A percentile compares a stretch with the other conserved stretches of the same genome.
These are phyloP conservation scores for Dinomys branickii DNA, from an alignment of 2,113 vertebrate species.

Conservation along the genomic window DNA sequence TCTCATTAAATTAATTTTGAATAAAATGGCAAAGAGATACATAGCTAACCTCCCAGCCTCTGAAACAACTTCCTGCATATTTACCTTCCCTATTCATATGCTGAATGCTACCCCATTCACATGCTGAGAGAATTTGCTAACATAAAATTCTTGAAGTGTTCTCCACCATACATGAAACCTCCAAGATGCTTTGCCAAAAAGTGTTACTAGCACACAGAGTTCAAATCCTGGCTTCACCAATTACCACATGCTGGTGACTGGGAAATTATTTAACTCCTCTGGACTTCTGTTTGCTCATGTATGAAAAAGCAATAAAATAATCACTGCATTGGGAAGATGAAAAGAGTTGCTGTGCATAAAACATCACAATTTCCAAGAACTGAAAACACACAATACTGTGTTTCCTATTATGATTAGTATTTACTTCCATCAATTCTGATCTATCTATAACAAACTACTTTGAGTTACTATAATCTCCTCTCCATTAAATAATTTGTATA, in stretches of 20 bases:
- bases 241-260: background rate
- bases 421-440: background rate
- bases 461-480: background rate
- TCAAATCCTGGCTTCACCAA: background rate
- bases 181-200: background rate
- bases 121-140: background rate
- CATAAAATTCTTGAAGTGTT: background rate
- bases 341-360: background rate
- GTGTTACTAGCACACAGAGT: background rate
- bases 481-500: background rate
- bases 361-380: background rate
- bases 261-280: background rate
- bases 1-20: slow-evolving; percentile 28
- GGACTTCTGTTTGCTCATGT: background rate
- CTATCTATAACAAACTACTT: background rate
- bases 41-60: background rate
- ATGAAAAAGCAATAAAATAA: background rate
- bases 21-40: background rate
- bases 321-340: background rate
- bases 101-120: too few species aligned
- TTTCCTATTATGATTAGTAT: background rate
- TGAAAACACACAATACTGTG: background rate
- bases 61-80: background rate
- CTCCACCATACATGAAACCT: background rate
- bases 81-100: background rate